Evolutionary conservation across 2,797 vertebrate genomes (phyloP).

Genomic region (Sus cebifrons): DNA sequence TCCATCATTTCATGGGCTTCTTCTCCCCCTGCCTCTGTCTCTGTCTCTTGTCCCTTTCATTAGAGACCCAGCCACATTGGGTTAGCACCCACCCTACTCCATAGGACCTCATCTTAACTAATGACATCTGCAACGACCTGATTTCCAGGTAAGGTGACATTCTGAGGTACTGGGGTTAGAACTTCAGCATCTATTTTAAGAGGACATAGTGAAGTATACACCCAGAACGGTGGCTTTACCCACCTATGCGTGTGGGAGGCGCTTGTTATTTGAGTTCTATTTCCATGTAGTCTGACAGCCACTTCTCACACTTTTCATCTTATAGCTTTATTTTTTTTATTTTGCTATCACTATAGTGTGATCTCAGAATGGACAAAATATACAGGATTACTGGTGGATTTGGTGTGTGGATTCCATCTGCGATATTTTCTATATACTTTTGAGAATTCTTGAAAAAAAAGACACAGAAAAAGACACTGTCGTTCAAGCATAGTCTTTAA

Average conservation of each 20-base stretch:
- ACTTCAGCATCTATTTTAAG: neutral
- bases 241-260: rapidly evolving
- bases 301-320: neutral
- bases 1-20: rapidly evolving
- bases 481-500: neutral
- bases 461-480: neutral
- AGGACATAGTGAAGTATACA: neutral
- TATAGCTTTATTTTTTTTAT: neutral
- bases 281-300: too few relatives aligned
- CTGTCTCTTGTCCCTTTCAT: neutral
- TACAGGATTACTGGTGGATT: neutral
- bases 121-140: rapidly evolving
- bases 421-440: neutral
- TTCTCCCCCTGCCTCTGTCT: rapidly evolving
- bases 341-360: neutral
- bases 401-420: neutral
- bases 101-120: neutral
- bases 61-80: rapidly evolving
- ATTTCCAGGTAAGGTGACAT: neutral
- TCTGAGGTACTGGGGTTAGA: neutral
- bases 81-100: too few relatives aligned
- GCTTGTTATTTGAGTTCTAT: rapidly evolving
- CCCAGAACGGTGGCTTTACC: rapidly evolving
- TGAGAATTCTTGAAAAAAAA: neutral
- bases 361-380: neutral